phyloP scores from a whole-genome alignment of 2,797 vertebrate genomes.

The Neoniphon sammara region DNA sequence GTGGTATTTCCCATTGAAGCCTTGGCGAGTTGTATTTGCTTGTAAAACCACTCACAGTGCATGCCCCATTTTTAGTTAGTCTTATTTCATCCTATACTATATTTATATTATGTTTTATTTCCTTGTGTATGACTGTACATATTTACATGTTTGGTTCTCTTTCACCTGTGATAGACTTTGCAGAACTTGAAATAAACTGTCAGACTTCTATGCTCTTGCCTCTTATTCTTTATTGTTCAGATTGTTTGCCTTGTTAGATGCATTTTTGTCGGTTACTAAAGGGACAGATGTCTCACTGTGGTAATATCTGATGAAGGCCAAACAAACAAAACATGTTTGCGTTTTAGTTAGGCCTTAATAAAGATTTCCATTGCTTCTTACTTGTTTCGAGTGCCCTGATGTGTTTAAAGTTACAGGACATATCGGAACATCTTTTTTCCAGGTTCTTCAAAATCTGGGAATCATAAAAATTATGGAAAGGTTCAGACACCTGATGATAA shows the following conservation, averaged over 20 bases:
- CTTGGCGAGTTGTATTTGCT: constrained; percentile 31
- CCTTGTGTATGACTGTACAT: constrained; percentile 92
- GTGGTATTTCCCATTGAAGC: constrained; percentile 7
- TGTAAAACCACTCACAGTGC: constrained; percentile 78
- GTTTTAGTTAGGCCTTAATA: no score
- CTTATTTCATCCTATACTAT: constrained; percentile 86
- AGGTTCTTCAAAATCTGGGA: background rate
- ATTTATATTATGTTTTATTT: constrained; percentile 88
- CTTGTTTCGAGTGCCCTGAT: no score
- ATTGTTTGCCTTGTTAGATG: no score
- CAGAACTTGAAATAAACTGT: constrained; percentile 86
- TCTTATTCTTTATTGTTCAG: background rate
- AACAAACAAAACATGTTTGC: no score
- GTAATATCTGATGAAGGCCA: background rate
- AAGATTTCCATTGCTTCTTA: no score
- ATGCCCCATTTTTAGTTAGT: constrained; percentile 83
- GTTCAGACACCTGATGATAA: no score
- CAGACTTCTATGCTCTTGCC: constrained; percentile 68
- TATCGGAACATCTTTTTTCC: background rate
- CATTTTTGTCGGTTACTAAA: no score
- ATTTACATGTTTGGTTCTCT: constrained; percentile 78
- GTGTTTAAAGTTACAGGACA: background rate
- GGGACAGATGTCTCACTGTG: background rate
- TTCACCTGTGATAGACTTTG: constrained; percentile 91
- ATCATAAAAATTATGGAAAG: no score